These are phyloP conservation scores for Caretta caretta DNA, from an alignment of 2,113 vertebrate species.

Conservation along the genomic window DNA sequence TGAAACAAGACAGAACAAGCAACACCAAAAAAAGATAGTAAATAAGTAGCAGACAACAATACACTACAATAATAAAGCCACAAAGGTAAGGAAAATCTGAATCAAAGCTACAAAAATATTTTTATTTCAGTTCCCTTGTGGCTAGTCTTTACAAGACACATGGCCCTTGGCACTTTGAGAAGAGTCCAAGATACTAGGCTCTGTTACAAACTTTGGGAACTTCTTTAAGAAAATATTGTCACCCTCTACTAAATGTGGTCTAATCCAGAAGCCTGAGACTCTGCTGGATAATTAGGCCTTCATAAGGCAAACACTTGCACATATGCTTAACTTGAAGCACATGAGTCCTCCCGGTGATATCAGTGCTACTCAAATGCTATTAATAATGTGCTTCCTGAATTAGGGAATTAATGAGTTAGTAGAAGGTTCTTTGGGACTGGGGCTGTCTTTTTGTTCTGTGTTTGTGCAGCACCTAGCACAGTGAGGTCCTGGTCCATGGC, in stretches of 20 bases:
- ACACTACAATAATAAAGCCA: conserved; percentile 71
- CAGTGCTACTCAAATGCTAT: neutral
- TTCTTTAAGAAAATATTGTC: conserved; percentile 59
- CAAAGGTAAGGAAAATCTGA: conserved; percentile 75
- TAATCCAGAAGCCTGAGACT: neutral
- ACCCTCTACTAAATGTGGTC: neutral
- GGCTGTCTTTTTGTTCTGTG: neutral
- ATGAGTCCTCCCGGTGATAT: neutral
- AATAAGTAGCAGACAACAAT: conserved; percentile 70
- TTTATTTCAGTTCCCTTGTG: conserved; percentile 69
- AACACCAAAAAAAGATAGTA: conserved; percentile 64
- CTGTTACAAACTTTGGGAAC: conserved; percentile 60
- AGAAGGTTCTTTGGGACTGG: neutral
- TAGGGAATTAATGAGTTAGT: neutral
- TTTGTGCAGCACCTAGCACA: neutral
- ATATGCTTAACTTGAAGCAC: neutral
- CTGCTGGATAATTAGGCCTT: neutral
- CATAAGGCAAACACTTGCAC: neutral
- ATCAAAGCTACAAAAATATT: conserved; percentile 76
- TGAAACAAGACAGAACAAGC: conserved; percentile 26
- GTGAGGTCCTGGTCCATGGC: neutral
- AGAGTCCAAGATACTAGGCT: conserved; percentile 62
- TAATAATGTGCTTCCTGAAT: neutral
- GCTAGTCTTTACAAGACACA: conserved; percentile 72
- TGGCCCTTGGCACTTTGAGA: conserved; percentile 64